Percentiles rank a stretch among this genome's conserved stretches.
These are phyloP conservation scores for Teleopsis dalmanni DNA, from an alignment of 1,140 invertebrate species.

Conservation along the genomic window DNA sequence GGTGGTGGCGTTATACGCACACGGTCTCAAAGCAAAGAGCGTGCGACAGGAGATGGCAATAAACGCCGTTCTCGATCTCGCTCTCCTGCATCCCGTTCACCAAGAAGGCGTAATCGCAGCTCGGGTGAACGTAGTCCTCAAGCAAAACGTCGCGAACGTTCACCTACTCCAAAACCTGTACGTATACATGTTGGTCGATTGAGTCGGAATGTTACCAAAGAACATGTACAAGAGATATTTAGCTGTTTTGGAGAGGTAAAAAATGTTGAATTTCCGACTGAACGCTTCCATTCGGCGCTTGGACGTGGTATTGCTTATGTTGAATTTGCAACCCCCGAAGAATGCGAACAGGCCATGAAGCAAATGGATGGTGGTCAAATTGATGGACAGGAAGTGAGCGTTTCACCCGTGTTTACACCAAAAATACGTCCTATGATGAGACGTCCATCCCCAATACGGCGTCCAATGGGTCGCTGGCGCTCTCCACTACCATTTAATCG, in stretches of 20 bases:
- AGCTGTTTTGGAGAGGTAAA: constrained; percentile 85
- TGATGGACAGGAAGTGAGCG: constrained; percentile 90
- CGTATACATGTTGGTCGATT: constrained; percentile 90
- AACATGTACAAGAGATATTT: constrained; percentile 94
- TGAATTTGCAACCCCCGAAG: constrained; percentile 86
- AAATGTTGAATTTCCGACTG: constrained; percentile 79
- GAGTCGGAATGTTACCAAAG: constrained; percentile 85
- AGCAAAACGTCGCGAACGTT: constrained; percentile 57
- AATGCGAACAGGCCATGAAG: constrained; percentile 97
- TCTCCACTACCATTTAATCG: constrained; percentile 50
- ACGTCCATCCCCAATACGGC: constrained; percentile 54
- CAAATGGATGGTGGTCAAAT: constrained; percentile 97
- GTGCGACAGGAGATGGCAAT: too few species aligned
- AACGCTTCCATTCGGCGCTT: constrained; percentile 77
- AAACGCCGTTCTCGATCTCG: constrained; percentile 2
- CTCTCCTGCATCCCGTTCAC: constrained; percentile 30
- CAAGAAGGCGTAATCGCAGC: constrained; percentile 31
- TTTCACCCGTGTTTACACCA: constrained; percentile 78
- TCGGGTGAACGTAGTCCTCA: constrained; percentile 20
- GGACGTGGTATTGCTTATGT: constrained; percentile 90
- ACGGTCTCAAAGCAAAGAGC: constrained; percentile 12
- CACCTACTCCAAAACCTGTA: constrained; percentile 75
- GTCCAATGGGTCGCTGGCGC: constrained; percentile 54
- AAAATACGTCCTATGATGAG: constrained; percentile 59
- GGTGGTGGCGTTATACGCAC: not conserved